These are phyloP conservation scores for Montifringilla adamsi DNA, from an alignment of 2,113 vertebrate genomes.

Conservation along the genomic window DNA sequence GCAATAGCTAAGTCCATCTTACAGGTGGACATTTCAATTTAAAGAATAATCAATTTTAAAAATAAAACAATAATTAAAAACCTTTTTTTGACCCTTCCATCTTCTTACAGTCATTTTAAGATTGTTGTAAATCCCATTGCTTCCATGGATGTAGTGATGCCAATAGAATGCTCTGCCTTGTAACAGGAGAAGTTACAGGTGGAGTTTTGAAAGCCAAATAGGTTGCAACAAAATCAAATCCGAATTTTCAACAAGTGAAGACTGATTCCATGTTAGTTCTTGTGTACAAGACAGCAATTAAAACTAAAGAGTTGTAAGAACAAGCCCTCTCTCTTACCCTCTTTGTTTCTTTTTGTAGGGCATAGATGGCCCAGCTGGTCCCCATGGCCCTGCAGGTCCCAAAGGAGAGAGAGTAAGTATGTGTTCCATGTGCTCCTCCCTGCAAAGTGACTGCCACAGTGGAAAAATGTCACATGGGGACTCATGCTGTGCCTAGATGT, in stretches of 20 bases:
- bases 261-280: constrained; percentile 39
- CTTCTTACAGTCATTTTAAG: neutral
- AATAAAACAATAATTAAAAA: neutral
- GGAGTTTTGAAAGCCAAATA: neutral
- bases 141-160: neutral
- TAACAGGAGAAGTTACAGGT: neutral
- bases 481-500: neutral
- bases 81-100: neutral
- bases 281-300: neutral
- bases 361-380: constrained; percentile 87
- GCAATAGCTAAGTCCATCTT: neutral
- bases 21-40: neutral
- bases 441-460: neutral
- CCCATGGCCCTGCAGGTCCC: constrained; percentile 92
- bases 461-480: neutral
- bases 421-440: neutral
- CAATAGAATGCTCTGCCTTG: neutral
- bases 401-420: constrained; percentile 95
- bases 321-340: neutral
- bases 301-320: neutral
- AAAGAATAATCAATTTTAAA: neutral
- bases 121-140: neutral
- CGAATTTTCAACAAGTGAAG: neutral
- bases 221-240: neutral
- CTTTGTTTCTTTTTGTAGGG: constrained; percentile 75